phyloP scores from a whole-genome alignment of 2,888 invertebrate species.

The Eupithecia exiguata region DNA sequence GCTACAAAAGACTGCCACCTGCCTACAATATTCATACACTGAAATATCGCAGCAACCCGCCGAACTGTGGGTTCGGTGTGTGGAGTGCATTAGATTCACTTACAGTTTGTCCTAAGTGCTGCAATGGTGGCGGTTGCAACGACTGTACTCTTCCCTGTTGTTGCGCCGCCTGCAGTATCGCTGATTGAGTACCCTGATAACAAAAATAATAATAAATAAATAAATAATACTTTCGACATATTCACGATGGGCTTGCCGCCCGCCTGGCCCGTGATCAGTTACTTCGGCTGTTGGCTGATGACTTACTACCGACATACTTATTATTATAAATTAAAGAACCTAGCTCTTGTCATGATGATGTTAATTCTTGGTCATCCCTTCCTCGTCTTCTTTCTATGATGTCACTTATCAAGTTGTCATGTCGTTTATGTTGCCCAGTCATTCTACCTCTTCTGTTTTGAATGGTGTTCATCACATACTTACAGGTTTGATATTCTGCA shows the following conservation, averaged over 20 bases:
- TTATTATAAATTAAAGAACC: too few relatives aligned
- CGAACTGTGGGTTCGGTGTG: not conserved
- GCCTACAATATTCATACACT: too few relatives aligned
- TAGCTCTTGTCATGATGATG: too few relatives aligned
- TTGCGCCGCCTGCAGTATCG: slow-evolving; percentile 50
- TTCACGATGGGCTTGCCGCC: not conserved
- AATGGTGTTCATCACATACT: slow-evolving; percentile 34
- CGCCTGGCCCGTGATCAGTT: not conserved
- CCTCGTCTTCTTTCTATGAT: too few relatives aligned
- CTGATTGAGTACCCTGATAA: slow-evolving; percentile 58
- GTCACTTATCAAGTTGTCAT: too few relatives aligned
- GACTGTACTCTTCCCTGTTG: slow-evolving; percentile 47
- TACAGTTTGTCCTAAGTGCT: slow-evolving; percentile 59
- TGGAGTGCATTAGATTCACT: slow-evolving; percentile 21
- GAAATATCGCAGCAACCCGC: too few relatives aligned
- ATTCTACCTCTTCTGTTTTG: too few relatives aligned
- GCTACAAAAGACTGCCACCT: too few relatives aligned
- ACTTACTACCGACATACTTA: too few relatives aligned
- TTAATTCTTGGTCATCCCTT: too few relatives aligned
- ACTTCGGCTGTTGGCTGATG: too few relatives aligned
- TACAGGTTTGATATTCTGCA: slow-evolving; percentile 80
- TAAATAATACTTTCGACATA: not conserved
- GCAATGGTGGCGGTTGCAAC: slow-evolving; percentile 49
- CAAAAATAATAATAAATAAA: not conserved
- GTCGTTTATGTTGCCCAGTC: too few relatives aligned